Conservation (phyloP, 2,888 invertebrate genomes). For the Diaperis boleti region DNA sequence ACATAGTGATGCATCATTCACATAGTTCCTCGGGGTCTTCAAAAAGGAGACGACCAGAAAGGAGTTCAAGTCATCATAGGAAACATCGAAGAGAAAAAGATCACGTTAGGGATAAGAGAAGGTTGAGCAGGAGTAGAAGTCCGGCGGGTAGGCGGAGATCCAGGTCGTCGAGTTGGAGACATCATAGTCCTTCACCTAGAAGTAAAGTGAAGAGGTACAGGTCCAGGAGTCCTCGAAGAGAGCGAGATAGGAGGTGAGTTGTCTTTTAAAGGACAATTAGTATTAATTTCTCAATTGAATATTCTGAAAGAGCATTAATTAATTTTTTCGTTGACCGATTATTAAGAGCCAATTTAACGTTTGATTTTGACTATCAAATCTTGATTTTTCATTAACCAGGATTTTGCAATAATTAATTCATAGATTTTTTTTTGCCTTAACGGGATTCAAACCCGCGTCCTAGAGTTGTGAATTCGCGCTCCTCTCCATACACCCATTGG, state of each 20-base stretch:
- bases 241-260: conserved; percentile 51
- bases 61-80: conserved; percentile 53
- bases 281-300: too few relatives aligned
- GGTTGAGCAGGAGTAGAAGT: conserved; percentile 73
- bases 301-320: too few relatives aligned
- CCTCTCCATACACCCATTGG: too few relatives aligned
- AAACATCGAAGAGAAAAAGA: conserved; percentile 67
- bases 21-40: conserved; percentile 61
- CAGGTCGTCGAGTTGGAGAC: conserved; percentile 65
- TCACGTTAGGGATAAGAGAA: conserved; percentile 66
- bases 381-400: too few relatives aligned
- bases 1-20: conserved; percentile 52
- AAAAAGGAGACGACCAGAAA: conserved; percentile 58
- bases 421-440: too few relatives aligned
- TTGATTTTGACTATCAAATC: too few relatives aligned
- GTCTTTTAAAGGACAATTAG: neutral
- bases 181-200: conserved; percentile 65
- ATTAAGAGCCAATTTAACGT: too few relatives aligned
- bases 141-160: conserved; percentile 72
- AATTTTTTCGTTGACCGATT: too few relatives aligned
- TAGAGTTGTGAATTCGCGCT: too few relatives aligned
- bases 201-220: conserved; percentile 67
- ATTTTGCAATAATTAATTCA: too few relatives aligned
- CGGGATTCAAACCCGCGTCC: too few relatives aligned
- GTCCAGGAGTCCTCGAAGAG: conserved; percentile 67